Evolutionary conservation across 2,888 invertebrate genomes (phyloP).

Genomic region (Stramonita haemastoma): DNA sequence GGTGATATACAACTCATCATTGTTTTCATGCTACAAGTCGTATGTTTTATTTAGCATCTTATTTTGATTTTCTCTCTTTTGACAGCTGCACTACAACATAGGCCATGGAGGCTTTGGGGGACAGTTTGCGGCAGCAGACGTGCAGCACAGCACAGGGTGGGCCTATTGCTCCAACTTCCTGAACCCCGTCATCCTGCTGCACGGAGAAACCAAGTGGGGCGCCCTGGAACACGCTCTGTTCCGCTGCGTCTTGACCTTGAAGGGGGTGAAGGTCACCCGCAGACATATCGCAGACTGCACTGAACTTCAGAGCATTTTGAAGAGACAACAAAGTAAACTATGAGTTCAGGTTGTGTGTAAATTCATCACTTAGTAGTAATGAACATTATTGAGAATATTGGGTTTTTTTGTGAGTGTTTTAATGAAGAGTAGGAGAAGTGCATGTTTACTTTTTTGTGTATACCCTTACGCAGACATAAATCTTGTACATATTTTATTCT

Average conservation of each 20-base stretch:
- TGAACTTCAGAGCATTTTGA: constrained; percentile 25
- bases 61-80: neutral
- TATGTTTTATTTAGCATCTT: too few relatives aligned
- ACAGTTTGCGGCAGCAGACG: constrained; percentile 76
- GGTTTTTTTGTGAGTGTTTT: too few relatives aligned
- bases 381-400: neutral
- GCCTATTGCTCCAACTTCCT: constrained; percentile 76
- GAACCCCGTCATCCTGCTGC: constrained; percentile 54
- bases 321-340: constrained; percentile 8
- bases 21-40: too few relatives aligned
- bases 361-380: neutral
- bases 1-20: too few relatives aligned
- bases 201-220: constrained; percentile 56
- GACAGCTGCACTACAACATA: constrained; percentile 64
- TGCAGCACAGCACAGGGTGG: constrained; percentile 73
- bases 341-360: neutral
- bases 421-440: too few relatives aligned
- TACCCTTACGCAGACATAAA: too few relatives aligned
- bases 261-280: constrained; percentile 52
- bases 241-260: constrained; percentile 59
- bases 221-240: constrained; percentile 60
- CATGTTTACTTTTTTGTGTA: too few relatives aligned
- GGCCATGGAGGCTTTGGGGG: constrained; percentile 78
- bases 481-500: too few relatives aligned
- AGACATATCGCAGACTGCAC: neutral